Base-by-base conservation (phyloP, 2,888 invertebrate species). In the Arge pagana region DNA sequence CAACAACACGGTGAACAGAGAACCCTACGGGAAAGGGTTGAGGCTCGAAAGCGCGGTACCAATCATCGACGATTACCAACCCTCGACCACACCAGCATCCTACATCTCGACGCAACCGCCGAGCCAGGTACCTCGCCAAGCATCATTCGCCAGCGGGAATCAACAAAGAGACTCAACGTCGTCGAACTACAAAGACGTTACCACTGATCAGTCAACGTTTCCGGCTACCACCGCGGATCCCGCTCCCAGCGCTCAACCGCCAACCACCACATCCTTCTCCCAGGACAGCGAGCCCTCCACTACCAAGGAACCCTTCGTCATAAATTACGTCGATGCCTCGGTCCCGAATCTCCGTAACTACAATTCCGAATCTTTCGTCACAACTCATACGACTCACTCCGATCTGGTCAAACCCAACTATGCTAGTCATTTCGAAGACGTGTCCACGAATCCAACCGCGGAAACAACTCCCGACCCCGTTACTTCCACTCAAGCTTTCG, bases 1-100 rank as follows among this genome's bases (percentile, higher is more conserved):
- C 56, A 81, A 81, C 58, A 78, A 77, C 8, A 58, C 70, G 3
- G 51, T 60, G 40, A 71, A 77, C 24, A 73, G 77, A 16, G 59
- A 67, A 31, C 79, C 81, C 5, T 83, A 83, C 41, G 82, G 82
- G 1, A 76, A 75, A 16, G 76, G 79, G 18, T 78, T 80, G 1
- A 80, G 80, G 62, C 80, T 81, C 2, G 63, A 78, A 4, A 80
- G 73, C 37, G 81, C 73, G 4, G 73, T 73, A 2, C 77, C 77
- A 2, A 71, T 77, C 19, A 65, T 58, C 24, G 71, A 72, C 18
- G 72, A 74, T 45, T 73, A 71, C 35, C 64, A 71, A 1, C 60
- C 67, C 1, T 73, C 72, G 0, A 68, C 76, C 1, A 75, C 74
- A 0, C 66, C 75, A 3, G 58, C 81, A 11, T 35, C 61, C 7